Percentiles rank a stretch among this genome's conserved stretches.
Conservation (phyloP, 2,888 invertebrate species). For the Ophioninae sp. region DNA sequence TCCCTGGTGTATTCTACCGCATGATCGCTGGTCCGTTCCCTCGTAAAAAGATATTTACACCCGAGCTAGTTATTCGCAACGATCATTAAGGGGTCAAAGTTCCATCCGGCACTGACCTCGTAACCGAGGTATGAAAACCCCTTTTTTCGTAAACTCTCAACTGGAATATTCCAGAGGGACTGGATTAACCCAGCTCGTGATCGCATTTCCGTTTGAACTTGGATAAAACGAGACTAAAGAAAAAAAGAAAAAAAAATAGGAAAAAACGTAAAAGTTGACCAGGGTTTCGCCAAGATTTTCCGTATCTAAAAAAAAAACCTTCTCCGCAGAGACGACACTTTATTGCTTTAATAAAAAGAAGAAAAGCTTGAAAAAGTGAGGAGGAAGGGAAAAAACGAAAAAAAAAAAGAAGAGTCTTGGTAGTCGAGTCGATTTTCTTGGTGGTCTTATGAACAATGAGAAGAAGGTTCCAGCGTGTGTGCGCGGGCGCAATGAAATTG, state of each 20-base stretch:
- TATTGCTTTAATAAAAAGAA: constrained; percentile 6
- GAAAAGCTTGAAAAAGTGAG: neutral
- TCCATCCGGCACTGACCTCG: constrained; percentile 4
- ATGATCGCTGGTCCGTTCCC: constrained; percentile 1
- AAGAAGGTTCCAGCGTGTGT: neutral
- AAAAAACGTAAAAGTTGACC: neutral
- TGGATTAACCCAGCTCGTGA: neutral
- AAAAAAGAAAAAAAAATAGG: too few relatives aligned
- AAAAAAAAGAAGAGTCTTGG: neutral
- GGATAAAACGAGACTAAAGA: neutral
- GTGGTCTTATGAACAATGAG: constrained; percentile 6
- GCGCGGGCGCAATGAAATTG: constrained; percentile 27
- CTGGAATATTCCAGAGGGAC: constrained; percentile 4
- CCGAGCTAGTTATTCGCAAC: constrained; percentile 49
- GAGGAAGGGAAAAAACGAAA: too few relatives aligned
- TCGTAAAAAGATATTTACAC: constrained; percentile 47
- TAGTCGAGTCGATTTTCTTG: constrained; percentile 1
- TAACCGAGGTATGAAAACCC: constrained; percentile 1
- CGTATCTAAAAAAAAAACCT: neutral
- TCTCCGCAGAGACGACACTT: neutral
- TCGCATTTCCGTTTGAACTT: neutral
- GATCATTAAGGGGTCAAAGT: constrained; percentile 45
- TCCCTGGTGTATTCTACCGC: constrained; percentile 9
- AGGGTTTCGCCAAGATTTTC: neutral
- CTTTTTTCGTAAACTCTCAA: constrained; percentile 17